Base-by-base conservation (phyloP, 2,888 invertebrate species). In the Epinotia ramella region DNA sequence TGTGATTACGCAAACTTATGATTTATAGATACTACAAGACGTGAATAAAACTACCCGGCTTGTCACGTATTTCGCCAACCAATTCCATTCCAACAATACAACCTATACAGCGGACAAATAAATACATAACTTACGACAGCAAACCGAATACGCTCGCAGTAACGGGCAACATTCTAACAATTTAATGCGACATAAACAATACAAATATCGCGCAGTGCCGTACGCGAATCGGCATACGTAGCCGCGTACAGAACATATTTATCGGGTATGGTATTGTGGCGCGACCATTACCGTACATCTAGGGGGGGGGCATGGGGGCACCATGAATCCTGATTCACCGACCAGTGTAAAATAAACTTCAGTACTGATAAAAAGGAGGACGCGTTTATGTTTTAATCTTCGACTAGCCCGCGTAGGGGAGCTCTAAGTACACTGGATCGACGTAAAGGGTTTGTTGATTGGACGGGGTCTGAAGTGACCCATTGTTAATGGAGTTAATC, bases 101-200 rank as follows among this genome's bases (percentile, higher is more conserved):
- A n/a, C 88, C 91, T 86, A 86, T 88, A 87, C 88, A 87, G 89
- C 70, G 20, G 57, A 75, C 67, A 72, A 76, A 73, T 68, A 87
- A 89, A 88, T 89, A 88, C 84, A 82, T 84, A 84, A 84, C 80
- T 83, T 83, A 88, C 89, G 85, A 89, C 89, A 91, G 87, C 88
- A 87, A 86, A 90, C 90, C 92, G 88, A 93, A 93, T 93, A 93
- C 92, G 91, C 89, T 94, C 91, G 92, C 88, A 89, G 92, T 93
- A 94, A 93, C 88, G 88, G 87, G 89, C 90, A 90, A 91, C 93
- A 92, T 93, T 94, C 89, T 89, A 93, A 90, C 93, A 93, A 94
- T 94, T 94, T 93, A 94, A 94, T 94, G 89, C 89, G 83, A 85
- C 86, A 93, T 94, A 93, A 93, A 94, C 94, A 94, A 93, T 93